phyloP scores from a whole-genome alignment of 2,888 invertebrate genomes.

The Pollenia labialis region DNA sequence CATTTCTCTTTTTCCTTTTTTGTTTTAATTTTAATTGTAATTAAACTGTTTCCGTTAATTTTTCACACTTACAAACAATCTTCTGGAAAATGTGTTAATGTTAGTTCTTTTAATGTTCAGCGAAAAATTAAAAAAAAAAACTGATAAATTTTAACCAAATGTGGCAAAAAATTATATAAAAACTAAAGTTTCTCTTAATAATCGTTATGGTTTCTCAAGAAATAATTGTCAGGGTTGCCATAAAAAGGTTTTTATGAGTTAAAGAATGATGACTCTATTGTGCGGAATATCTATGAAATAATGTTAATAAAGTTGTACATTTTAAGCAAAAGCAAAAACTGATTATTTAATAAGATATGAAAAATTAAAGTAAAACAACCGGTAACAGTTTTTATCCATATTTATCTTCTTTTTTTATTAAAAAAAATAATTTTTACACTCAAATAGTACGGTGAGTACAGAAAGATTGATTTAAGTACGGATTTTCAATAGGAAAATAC shows the following conservation, averaged over 20 bases:
- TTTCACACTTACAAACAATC: slow-evolving; percentile 47
- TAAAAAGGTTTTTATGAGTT: neutral
- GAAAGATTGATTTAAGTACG: no score
- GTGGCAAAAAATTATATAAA: slow-evolving; percentile 31
- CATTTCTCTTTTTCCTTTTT: slow-evolving; percentile 7
- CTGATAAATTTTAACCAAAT: slow-evolving; percentile 49
- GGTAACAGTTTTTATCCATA: no score
- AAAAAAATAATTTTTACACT: no score
- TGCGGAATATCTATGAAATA: no score
- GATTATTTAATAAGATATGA: no score
- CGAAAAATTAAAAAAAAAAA: slow-evolving; percentile 6
- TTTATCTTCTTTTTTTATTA: no score
- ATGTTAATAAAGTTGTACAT: no score
- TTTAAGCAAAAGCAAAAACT: no score
- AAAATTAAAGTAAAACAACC: no score
- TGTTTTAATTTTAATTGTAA: slow-evolving; percentile 48
- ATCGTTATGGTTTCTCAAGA: slow-evolving; percentile 21
- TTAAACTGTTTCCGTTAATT: slow-evolving; percentile 64
- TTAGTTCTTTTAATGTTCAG: neutral
- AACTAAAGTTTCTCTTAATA: slow-evolving; percentile 19
- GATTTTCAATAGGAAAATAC: no score
- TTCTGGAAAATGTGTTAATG: slow-evolving; percentile 27
- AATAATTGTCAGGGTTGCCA: slow-evolving; percentile 5
- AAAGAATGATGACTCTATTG: no score
- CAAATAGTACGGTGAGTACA: no score